Percentiles rank a stretch among this genome's conserved stretches.
phyloP scores from a whole-genome alignment of 1,140 invertebrate genomes.

The Drosophila repleta region DNA sequence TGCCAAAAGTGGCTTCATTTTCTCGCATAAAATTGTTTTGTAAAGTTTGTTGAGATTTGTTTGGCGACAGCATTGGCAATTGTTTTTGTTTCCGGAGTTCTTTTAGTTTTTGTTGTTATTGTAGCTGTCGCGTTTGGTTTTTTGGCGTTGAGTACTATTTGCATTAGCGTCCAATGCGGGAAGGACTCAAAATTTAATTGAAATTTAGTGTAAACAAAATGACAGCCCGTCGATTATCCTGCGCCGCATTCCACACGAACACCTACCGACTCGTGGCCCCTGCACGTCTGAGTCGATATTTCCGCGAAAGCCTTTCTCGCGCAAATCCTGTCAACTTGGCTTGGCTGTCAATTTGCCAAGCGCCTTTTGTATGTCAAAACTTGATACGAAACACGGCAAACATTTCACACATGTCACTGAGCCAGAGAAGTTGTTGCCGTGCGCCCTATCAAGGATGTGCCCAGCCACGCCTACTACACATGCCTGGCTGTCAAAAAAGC shows the following conservation, averaged over 20 bases:
- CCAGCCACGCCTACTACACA: constrained; percentile 19
- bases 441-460: constrained; percentile 49
- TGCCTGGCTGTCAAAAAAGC: constrained; percentile 56
- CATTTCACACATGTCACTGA: constrained; percentile 78
- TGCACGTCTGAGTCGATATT: constrained; percentile 39
- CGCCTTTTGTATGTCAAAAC: constrained; percentile 72
- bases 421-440: constrained; percentile 66
- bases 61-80: constrained; percentile 71
- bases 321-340: constrained; percentile 74
- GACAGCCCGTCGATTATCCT: constrained; percentile 78
- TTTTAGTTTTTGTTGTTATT: constrained; percentile 21
- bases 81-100: constrained; percentile 49
- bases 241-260: neutral
- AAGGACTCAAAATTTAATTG: constrained; percentile 76
- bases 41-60: constrained; percentile 77
- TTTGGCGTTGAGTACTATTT: constrained; percentile 25
- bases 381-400: constrained; percentile 49
- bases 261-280: neutral
- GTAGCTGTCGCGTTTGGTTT: constrained; percentile 16
- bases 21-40: constrained; percentile 68
- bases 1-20: constrained; percentile 76
- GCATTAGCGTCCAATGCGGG: constrained; percentile 33
- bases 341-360: constrained; percentile 69
- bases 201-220: constrained; percentile 82
- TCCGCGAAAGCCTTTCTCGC: constrained; percentile 64